These are phyloP conservation scores for Enhydra lutris DNA, from an alignment of 2,113 vertebrate species.

Conservation along the genomic window DNA sequence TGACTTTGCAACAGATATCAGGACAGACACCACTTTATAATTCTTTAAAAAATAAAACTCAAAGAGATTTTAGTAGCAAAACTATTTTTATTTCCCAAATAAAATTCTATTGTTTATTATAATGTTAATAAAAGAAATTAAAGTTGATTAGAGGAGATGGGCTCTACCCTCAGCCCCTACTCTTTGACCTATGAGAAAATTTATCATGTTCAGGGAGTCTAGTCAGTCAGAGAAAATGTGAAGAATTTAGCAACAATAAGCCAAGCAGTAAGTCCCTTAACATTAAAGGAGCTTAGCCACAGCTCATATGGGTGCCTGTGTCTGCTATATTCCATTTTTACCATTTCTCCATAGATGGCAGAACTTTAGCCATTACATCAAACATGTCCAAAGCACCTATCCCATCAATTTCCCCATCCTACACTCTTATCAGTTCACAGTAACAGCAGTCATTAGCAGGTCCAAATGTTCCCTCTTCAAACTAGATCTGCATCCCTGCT, in stretches of 20 bases:
- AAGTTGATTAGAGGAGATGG: background rate
- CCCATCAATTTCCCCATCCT: background rate
- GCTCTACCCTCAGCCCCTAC: background rate
- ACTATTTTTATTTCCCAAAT: constrained; percentile 16
- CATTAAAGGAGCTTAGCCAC: background rate
- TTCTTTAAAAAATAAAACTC: background rate
- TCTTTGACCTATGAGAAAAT: background rate
- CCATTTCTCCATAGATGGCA: background rate
- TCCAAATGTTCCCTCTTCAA: background rate
- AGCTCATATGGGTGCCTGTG: no score
- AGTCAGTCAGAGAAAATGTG: background rate
- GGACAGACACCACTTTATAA: background rate
- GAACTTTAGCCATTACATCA: background rate
- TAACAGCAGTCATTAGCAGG: background rate
- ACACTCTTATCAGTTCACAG: background rate
- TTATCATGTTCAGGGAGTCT: background rate
- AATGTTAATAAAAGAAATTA: background rate
- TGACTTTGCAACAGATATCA: background rate
- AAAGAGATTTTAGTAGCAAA: background rate
- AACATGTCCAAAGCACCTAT: background rate
- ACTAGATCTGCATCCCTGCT: background rate
- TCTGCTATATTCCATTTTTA: background rate
- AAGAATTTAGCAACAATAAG: constrained; percentile 12
- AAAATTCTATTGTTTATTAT: background rate
- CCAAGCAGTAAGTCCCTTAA: background rate